phyloP scores from a whole-genome alignment of 2,888 invertebrate genomes.

The Eugnorisma glareosa region DNA sequence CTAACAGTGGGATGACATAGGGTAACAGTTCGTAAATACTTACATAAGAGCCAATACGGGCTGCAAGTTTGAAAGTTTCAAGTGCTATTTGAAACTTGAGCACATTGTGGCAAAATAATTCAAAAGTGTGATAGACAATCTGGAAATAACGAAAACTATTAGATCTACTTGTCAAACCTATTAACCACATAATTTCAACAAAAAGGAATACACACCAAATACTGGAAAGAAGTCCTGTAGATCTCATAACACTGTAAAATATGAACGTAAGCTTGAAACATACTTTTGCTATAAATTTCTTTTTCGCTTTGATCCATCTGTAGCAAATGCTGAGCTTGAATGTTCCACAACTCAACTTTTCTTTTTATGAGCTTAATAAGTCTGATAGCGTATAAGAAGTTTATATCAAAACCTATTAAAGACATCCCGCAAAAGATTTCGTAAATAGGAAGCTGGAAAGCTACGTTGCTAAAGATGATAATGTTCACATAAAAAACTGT shows the following conservation, averaged over 20 bases:
- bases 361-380: conserved; percentile 5
- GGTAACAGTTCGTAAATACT: neutral
- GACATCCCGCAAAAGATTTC: neutral
- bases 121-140: conserved; percentile 9
- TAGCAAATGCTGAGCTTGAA: neutral
- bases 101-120: conserved; percentile 16
- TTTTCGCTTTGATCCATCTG: neutral
- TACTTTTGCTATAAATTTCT: neutral
- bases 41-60: neutral
- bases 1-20: too few relatives aligned
- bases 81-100: conserved; percentile 25
- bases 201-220: conserved; percentile 1
- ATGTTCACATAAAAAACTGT: too few relatives aligned
- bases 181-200: neutral
- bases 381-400: conserved; percentile 25
- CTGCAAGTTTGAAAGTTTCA: conserved; percentile 4
- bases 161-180: neutral
- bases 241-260: conserved; percentile 24
- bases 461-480: neutral
- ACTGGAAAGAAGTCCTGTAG: conserved; percentile 13
- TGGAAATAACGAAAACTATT: conserved; percentile 9
- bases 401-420: conserved; percentile 24
- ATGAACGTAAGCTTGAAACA: conserved; percentile 28
- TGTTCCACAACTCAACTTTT: conserved; percentile 25
- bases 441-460: neutral